Base-by-base conservation (phyloP, 2,888 invertebrate genomes). In the Xestobium rufovillosum region DNA sequence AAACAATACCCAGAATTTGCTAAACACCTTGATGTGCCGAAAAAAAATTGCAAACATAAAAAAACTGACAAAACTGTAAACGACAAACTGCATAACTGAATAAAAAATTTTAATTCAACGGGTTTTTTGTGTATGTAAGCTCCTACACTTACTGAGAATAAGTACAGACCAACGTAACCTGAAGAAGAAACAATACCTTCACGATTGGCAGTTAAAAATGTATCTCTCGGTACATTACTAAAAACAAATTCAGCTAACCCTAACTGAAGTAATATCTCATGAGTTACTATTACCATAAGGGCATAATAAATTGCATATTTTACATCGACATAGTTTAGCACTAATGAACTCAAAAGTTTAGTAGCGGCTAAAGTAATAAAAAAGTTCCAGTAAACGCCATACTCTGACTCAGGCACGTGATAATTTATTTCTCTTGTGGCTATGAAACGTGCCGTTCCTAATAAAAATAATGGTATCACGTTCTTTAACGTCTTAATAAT, bases 341-440 rank as follows among this genome's bases (percentile, higher is more conserved):
- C 52, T 4, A 78, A 45, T 1, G 78, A 77, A 25, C 82, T 80
- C 12, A 84, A 55, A 1, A 89, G 59, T 66, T 88, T 91, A 11
- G 90, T 81, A 26, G 81, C 66, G 2, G 88, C 91, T 38, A 99
- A 67, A 0, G 95, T 96, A 48, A 94, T 81, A 64, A 97, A 98
- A 61, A 99, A 99, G 66, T 99, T 98, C 89, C 96, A 94, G 63
- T 98, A 96, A 0, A 83, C 74, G 0, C 98, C 98, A 70, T 99
- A 98, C 62, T 98, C 98, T 0, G 84, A 78, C 0, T 86, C 76
- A 61, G 91, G 87, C 53, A 86, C 83, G 38, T 88, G 85, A 62
- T 98, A 97, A 47, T 84, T 76, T 2, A 83, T 66, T 26, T 76
- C 60, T 52, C 75, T 70, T 2, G 69, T 75, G 1, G 82, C 60